These are phyloP conservation scores for Leuciscus waleckii DNA, from an alignment of 2,797 vertebrate genomes.

Conservation along the genomic window DNA sequence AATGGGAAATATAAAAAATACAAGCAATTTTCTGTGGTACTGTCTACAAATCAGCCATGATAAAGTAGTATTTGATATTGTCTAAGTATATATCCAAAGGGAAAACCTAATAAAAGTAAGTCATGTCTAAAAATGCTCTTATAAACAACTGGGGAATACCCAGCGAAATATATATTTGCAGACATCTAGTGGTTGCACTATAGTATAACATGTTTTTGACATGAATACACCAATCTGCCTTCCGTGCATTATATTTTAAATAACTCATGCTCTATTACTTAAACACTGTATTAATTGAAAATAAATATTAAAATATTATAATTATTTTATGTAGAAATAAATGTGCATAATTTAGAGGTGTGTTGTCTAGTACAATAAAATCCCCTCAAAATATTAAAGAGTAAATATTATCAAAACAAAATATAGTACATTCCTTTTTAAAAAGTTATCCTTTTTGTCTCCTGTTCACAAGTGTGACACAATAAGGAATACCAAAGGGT, in stretches of 20 bases:
- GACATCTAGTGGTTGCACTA: neutral
- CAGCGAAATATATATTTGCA: neutral
- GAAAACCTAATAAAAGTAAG: neutral
- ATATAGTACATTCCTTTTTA: neutral
- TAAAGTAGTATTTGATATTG: neutral
- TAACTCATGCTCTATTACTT: neutral
- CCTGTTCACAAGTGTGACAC: neutral
- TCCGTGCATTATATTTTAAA: neutral
- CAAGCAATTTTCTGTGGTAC: neutral
- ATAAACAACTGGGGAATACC: neutral
- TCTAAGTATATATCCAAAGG: neutral
- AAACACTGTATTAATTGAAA: neutral
- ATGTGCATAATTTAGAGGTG: neutral
- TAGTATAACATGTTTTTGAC: neutral
- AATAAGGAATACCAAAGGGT: neutral
- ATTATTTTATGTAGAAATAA: neutral
- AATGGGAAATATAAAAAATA: neutral
- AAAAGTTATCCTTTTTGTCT: neutral
- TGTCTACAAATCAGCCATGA: neutral
- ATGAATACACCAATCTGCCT: neutral
- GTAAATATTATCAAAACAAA: neutral
- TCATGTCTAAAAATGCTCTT: neutral
- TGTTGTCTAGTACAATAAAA: neutral
- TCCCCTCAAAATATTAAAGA: neutral
- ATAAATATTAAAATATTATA: neutral